Base-by-base conservation (phyloP, 2,888 invertebrate species). In the Disparrhopalites patrizii region DNA sequence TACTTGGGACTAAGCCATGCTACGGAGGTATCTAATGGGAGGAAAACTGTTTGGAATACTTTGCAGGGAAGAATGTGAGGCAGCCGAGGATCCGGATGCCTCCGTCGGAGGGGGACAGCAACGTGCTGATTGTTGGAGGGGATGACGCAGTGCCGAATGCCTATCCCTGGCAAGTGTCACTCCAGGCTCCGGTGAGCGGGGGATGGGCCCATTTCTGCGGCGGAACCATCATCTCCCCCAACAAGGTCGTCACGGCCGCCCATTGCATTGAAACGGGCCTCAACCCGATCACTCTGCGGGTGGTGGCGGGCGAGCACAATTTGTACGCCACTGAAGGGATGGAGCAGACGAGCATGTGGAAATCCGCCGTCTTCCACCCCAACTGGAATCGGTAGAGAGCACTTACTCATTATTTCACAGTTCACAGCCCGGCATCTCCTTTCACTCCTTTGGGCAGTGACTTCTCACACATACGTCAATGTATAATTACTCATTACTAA, bases 271-370 rank as follows among this genome's bases (percentile, higher is more conserved):
- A 58, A 20, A 47, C n/a, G 2, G 58, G 43, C 15, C 15, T 25
- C 2, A 18, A 5, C 15, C 15, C 28, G 27, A 20, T 43, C n/a
- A 15, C 27, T 15, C 15, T 36, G 2, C 20, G 58, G 20, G 47
- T 58, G 2, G 58, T 43, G n/a, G 58, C 58, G 43, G 58, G 58
- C 18, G 58, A 58, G 4, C 58, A 43, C 10, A 47, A 58, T 30
- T 18, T 58, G 15, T 10, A n/a, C 7, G 20, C 1, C 2, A 27
- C 2, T 1, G 58, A 58, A 15, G 57, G 57, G 28, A 30, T 31
- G 13, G 58, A 58, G 20, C 58, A 58, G 47, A 25, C 30, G 2
- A 28, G 28, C 7, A 15, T n/a, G 1, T 30, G 28, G 28, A 58
- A 58, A 20, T 43, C 58, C 15, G 58, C 43, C 1, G 58, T 58